These are phyloP conservation scores for Scaptomyza montana DNA, from an alignment of 1,140 invertebrate species.

Conservation along the genomic window DNA sequence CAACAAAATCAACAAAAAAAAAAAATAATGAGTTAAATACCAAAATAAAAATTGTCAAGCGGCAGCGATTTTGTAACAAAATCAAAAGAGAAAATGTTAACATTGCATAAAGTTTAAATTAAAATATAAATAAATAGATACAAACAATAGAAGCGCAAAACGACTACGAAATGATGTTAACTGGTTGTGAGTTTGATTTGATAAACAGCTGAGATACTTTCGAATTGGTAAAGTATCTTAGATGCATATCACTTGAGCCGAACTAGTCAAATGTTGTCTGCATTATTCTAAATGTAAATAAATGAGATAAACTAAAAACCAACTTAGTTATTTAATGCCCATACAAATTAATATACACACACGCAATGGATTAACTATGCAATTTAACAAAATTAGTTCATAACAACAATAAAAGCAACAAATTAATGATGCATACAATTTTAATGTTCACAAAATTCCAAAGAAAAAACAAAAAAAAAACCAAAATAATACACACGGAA, in stretches of 20 bases:
- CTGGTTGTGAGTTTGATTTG: slow-evolving; percentile 65
- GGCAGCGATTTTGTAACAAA: slow-evolving; percentile 75
- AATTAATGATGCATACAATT: slow-evolving; percentile 61
- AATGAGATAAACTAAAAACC: slow-evolving; percentile 11
- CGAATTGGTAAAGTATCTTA: slow-evolving; percentile 33
- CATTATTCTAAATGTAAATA: slow-evolving; percentile 82
- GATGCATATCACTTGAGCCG: slow-evolving; percentile 48
- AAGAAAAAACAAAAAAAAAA: not conserved
- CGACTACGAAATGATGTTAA: slow-evolving; percentile 54
- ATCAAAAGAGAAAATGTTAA: slow-evolving; percentile 80
- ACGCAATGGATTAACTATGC: slow-evolving; percentile 47
- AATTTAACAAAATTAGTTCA: slow-evolving; percentile 44
- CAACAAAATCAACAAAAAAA: no score
- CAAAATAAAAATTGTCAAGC: slow-evolving; percentile 42
- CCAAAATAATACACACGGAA: slow-evolving; percentile 35
- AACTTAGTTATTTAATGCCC: slow-evolving; percentile 57
- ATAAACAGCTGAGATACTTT: slow-evolving; percentile 47
- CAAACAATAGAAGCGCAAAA: slow-evolving; percentile 35
- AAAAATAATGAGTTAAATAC: slow-evolving; percentile 54
- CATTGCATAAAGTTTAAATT: slow-evolving; percentile 70
- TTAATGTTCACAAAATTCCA: slow-evolving; percentile 67
- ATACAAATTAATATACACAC: slow-evolving; percentile 35
- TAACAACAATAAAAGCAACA: slow-evolving; percentile 39
- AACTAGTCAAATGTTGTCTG: slow-evolving; percentile 66
- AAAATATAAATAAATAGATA: slow-evolving; percentile 23